Conservation (phyloP, 1,140 invertebrate species). For the Matsumurasca onukii region DNA sequence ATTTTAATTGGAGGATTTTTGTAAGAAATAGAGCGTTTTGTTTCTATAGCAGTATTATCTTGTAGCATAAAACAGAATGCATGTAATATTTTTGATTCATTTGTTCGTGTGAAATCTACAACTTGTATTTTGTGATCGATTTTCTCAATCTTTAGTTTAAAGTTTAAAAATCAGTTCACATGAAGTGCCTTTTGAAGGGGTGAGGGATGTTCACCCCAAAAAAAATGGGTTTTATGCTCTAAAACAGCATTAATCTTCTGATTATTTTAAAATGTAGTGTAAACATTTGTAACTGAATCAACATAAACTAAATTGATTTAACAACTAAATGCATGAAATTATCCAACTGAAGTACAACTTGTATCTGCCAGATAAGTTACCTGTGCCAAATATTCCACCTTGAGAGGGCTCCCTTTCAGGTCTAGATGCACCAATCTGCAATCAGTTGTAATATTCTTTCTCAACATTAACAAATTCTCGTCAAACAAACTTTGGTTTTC, state of each 20-base stretch:
- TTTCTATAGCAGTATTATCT: neutral
- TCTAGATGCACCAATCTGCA: conserved; percentile 67
- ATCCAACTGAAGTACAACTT: conserved; percentile 22
- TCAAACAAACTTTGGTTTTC: too few species aligned
- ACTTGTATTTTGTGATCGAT: neutral
- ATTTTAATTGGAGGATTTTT: neutral
- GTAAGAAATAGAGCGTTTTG: conserved; percentile 28
- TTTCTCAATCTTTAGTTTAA: neutral
- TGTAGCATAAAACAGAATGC: too few species aligned
- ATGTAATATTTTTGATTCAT: neutral
- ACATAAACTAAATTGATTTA: neutral
- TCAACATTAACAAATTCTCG: too few species aligned
- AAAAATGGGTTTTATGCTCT: neutral
- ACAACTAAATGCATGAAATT: neutral
- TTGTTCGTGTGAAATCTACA: neutral
- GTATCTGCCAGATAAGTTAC: conserved; percentile 45
- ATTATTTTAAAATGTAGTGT: neutral
- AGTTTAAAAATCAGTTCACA: too few species aligned
- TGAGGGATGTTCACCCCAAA: too few species aligned
- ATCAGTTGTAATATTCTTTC: too few species aligned
- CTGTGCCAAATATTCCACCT: conserved; percentile 65
- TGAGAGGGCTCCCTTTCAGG: conserved; percentile 74
- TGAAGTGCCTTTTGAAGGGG: too few species aligned
- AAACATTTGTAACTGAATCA: neutral
- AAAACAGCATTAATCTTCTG: neutral